These are phyloP conservation scores for Planococcus citri DNA, from an alignment of 1,140 invertebrate species.

Conservation along the genomic window DNA sequence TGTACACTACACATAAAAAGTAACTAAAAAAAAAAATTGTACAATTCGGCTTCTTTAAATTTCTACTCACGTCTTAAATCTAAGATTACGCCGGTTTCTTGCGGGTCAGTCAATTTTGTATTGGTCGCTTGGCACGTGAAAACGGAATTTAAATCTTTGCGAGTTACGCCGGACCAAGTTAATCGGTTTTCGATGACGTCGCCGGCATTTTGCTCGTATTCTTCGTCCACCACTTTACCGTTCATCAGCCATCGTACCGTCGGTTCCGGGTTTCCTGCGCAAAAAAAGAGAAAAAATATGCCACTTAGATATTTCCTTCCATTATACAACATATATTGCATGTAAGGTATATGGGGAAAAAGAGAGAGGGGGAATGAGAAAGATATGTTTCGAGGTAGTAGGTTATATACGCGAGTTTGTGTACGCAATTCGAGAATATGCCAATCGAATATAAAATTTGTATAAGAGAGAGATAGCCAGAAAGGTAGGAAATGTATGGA, in stretches of 20 bases:
- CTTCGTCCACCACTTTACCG: slow-evolving; percentile 57
- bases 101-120: slow-evolving; percentile 61
- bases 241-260: slow-evolving; percentile 52
- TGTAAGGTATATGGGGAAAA: too few relatives aligned
- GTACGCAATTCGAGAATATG: too few relatives aligned
- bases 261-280: slow-evolving; percentile 40
- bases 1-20: not conserved
- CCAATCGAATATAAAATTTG: too few relatives aligned
- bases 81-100: slow-evolving; percentile 56
- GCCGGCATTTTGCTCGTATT: slow-evolving; percentile 64
- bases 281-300: not conserved
- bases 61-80: slow-evolving; percentile 67
- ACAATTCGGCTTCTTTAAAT: not conserved
- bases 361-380: too few relatives aligned
- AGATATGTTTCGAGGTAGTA: too few relatives aligned
- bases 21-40: slow-evolving; percentile 21
- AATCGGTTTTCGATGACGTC: slow-evolving; percentile 75
- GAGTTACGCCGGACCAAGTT: slow-evolving; percentile 52
- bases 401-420: too few relatives aligned
- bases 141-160: slow-evolving; percentile 65
- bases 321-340: too few relatives aligned
- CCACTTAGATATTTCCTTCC: too few relatives aligned
- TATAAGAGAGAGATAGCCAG: too few relatives aligned
- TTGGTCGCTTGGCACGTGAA: slow-evolving; percentile 76
- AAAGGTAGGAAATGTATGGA: too few relatives aligned